Conservation (phyloP, 2,113 vertebrate genomes). For the Anguilla japonica region DNA sequence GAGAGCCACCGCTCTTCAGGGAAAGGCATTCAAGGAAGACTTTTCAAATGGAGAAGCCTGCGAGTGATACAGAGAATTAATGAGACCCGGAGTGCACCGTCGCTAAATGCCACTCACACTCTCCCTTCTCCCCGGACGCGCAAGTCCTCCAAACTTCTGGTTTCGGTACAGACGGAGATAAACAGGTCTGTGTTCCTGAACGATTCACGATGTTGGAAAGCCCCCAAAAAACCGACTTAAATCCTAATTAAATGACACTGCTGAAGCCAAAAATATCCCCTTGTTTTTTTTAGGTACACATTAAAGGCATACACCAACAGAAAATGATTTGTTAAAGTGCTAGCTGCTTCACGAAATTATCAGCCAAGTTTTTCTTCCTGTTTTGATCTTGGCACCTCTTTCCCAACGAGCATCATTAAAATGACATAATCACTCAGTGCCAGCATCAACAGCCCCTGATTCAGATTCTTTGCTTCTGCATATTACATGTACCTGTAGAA, state of each 20-base stretch:
- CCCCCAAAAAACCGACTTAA: neutral
- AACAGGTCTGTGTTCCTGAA: neutral
- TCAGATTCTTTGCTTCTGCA: neutral
- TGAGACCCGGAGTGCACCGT: neutral
- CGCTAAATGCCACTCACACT: neutral
- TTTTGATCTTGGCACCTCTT: neutral
- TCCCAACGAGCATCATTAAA: neutral
- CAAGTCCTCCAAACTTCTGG: neutral
- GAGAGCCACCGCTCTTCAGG: slow-evolving; percentile 15
- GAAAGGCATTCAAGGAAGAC: slow-evolving; percentile 15
- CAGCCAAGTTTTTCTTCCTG: neutral
- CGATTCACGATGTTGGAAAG: neutral
- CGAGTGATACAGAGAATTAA: slow-evolving; percentile 4
- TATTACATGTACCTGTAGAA: neutral
- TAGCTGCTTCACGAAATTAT: neutral
- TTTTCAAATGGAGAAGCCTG: slow-evolving; percentile 1
- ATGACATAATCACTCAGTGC: neutral
- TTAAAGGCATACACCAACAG: neutral
- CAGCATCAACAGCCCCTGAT: neutral
- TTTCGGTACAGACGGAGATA: neutral
- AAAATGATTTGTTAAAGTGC: neutral
- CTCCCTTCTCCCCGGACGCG: neutral
- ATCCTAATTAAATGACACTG: neutral
- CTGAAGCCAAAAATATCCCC: neutral
- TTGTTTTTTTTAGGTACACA: neutral